Conservation (phyloP, 2,113 vertebrate genomes). For the Tichodroma muraria region DNA sequence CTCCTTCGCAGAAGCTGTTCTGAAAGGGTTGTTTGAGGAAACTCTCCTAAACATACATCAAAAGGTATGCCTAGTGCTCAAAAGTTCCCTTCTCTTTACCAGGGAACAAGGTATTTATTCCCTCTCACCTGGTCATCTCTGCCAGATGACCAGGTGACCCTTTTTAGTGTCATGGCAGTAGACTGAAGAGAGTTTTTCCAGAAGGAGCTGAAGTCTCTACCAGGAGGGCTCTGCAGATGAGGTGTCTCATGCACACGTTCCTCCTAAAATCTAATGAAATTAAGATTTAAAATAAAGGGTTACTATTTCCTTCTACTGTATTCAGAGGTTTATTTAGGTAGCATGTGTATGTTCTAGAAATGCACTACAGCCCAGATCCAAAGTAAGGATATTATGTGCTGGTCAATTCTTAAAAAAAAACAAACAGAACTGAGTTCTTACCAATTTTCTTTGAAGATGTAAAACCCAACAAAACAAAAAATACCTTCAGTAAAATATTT, state of each 20-base stretch:
- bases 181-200: background rate
- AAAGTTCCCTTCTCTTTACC: background rate
- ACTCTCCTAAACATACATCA: background rate
- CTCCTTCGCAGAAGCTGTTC: background rate
- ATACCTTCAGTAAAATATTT: background rate
- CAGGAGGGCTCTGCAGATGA: background rate
- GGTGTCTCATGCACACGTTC: background rate
- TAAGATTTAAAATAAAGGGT: background rate
- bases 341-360: background rate
- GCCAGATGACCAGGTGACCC: background rate
- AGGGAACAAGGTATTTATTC: background rate
- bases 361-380: background rate
- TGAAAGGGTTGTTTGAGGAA: background rate
- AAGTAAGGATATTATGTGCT: background rate
- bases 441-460: slow-evolving; percentile 26
- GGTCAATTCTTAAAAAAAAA: background rate
- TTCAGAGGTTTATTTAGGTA: background rate
- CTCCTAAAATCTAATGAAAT: background rate
- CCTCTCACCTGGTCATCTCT: background rate
- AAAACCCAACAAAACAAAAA: slow-evolving; percentile 16
- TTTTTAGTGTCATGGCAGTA: background rate
- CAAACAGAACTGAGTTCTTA: background rate
- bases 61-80: background rate
- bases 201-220: background rate
- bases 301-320: background rate